phyloP scores from a whole-genome alignment of 2,888 invertebrate species.

The Thera britannica region DNA sequence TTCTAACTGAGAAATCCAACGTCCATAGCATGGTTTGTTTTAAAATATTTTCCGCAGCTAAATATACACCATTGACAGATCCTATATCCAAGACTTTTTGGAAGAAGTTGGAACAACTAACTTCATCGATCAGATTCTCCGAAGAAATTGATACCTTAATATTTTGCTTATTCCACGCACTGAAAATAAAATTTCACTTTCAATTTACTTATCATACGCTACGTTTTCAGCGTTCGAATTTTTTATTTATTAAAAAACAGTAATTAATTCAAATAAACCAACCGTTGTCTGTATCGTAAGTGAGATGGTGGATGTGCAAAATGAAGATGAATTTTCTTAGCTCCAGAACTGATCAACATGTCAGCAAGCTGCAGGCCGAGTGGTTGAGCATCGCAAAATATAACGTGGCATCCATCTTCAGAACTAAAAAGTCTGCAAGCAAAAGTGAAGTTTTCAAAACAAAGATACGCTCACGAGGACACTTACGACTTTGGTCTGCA shows the following conservation, averaged over 20 bases:
- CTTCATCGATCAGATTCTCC: slow-evolving; percentile 25
- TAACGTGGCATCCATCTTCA: slow-evolving; percentile 46
- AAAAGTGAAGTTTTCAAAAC: background rate
- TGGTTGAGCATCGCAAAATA: slow-evolving; percentile 53
- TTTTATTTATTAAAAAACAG: too few species aligned
- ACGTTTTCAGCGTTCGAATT: too few species aligned
- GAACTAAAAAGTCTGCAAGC: slow-evolving; percentile 50
- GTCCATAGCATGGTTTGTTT: slow-evolving; percentile 5
- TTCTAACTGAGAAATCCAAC: slow-evolving; percentile 21
- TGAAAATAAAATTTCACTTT: slow-evolving; percentile 27
- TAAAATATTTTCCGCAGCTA: slow-evolving; percentile 18
- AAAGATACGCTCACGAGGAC: too few species aligned
- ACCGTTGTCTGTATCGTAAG: slow-evolving; percentile 43
- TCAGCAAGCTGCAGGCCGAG: slow-evolving; percentile 53
- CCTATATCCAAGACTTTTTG: slow-evolving; percentile 11
- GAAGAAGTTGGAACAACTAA: slow-evolving; percentile 18
- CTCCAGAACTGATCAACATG: slow-evolving; percentile 54
- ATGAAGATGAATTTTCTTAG: slow-evolving; percentile 52
- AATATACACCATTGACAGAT: slow-evolving; percentile 30
- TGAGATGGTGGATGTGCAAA: slow-evolving; percentile 33
- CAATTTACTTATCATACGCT: background rate
- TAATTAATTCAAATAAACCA: background rate
- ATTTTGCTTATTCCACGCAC: slow-evolving; percentile 40
- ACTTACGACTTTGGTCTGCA: too few species aligned
- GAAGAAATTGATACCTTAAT: slow-evolving; percentile 35